Evolutionary conservation across 2,797 vertebrate genomes (phyloP).

Genomic region (Crocodylus rhombifer): DNA sequence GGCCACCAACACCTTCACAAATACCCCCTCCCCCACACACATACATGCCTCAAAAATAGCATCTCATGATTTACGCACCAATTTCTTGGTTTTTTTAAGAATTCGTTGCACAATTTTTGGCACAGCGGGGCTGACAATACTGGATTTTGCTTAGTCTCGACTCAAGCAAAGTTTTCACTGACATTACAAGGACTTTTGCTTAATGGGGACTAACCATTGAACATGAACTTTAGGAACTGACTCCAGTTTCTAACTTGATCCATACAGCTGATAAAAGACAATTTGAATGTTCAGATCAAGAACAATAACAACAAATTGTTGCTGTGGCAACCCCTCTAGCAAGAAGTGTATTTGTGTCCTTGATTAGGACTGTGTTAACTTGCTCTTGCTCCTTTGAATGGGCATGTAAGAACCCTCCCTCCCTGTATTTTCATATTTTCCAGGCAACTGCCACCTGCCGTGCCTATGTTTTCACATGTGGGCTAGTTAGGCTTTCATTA

Average conservation of each 20-base stretch:
- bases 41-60: too few relatives aligned
- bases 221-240: background rate
- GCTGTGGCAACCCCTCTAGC: background rate
- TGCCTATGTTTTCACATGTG: too few relatives aligned
- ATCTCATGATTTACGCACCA: too few relatives aligned
- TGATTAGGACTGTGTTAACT: background rate
- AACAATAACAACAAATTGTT: background rate
- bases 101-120: too few relatives aligned
- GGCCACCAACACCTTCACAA: too few relatives aligned
- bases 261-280: background rate
- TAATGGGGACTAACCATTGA: background rate
- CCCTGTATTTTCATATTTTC: background rate
- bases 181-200: background rate
- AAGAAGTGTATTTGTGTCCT: background rate
- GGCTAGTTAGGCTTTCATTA: fast-evolving
- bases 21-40: too few relatives aligned
- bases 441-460: too few relatives aligned
- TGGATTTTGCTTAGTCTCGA: background rate
- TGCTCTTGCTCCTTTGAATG: background rate
- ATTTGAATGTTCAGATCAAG: background rate
- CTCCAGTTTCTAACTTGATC: background rate
- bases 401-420: background rate
- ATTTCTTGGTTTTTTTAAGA: too few relatives aligned
- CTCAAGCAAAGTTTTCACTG: background rate
- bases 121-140: too few relatives aligned